These are phyloP conservation scores for Dipodomys ordii DNA, from an alignment of 2,113 vertebrate species.

Conservation along the genomic window DNA sequence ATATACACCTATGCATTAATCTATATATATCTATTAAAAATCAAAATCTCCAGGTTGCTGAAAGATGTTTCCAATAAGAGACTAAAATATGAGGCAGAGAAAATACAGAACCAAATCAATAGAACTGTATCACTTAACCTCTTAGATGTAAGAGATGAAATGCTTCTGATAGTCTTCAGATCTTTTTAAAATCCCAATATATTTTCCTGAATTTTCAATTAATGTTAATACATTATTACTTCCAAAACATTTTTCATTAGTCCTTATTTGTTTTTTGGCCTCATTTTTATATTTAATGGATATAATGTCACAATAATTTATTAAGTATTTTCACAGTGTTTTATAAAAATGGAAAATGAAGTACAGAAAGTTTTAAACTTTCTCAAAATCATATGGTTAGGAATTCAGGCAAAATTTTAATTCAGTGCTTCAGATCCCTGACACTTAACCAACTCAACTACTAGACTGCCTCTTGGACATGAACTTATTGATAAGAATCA, in stretches of 20 bases:
- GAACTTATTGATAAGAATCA: too few species aligned
- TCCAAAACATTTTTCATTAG: not conserved
- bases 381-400: constrained; percentile 2
- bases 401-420: not conserved
- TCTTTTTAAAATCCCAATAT: not conserved
- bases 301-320: not conserved
- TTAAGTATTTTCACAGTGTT: not conserved
- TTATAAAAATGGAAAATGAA: constrained; percentile 24
- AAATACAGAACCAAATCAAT: not conserved
- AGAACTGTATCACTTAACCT: not conserved
- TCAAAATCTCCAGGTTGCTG: not conserved
- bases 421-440: not conserved
- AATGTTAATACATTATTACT: not conserved
- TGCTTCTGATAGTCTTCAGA: not conserved
- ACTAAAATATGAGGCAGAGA: not conserved
- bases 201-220: constrained; percentile 11
- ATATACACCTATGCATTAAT: too few species aligned
- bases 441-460: not conserved
- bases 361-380: not conserved
- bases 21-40: not conserved
- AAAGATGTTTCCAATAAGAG: not conserved
- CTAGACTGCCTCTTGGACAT: too few species aligned
- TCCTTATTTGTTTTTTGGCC: not conserved
- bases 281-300: not conserved
- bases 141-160: not conserved